These are phyloP conservation scores for Physocephala rufipes DNA, from an alignment of 2,888 invertebrate genomes.

Conservation along the genomic window DNA sequence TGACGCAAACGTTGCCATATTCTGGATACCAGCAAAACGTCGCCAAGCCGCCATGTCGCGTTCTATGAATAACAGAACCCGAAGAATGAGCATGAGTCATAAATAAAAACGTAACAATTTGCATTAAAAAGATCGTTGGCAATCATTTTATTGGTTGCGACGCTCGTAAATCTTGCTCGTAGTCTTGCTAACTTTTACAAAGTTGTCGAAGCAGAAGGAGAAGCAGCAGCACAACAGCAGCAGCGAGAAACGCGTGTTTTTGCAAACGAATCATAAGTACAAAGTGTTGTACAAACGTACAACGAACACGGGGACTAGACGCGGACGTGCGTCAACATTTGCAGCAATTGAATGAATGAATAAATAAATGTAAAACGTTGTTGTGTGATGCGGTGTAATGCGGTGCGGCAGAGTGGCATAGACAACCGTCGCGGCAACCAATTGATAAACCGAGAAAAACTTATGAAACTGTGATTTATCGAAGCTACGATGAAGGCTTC, in stretches of 20 bases:
- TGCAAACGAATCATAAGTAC: background rate
- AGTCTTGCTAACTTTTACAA: slow-evolving; percentile 23
- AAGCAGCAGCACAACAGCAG: background rate
- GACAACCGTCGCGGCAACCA: background rate
- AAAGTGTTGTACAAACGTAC: too few species aligned
- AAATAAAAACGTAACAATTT: slow-evolving; percentile 59
- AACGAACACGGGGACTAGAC: background rate
- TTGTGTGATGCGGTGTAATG: background rate
- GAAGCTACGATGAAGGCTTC: too few species aligned
- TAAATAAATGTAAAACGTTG: background rate
- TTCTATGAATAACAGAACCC: slow-evolving; percentile 22
- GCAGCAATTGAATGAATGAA: slow-evolving; percentile 7
- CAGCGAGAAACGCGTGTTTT: background rate
- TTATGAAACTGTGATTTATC: too few species aligned
- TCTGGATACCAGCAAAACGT: slow-evolving; percentile 28
- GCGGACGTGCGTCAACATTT: background rate
- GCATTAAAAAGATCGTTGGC: slow-evolving; percentile 63
- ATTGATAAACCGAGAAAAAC: too few species aligned
- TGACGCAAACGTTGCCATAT: background rate
- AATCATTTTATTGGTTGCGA: slow-evolving; percentile 64
- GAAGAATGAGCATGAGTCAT: slow-evolving; percentile 41
- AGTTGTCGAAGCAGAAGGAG: slow-evolving; percentile 8
- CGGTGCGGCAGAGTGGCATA: background rate
- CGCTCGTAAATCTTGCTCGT: slow-evolving; percentile 61
- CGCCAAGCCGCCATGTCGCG: slow-evolving; percentile 24